Evolutionary conservation across 1,140 invertebrate genomes (phyloP).

Genomic region (Papilio glaucus): DNA sequence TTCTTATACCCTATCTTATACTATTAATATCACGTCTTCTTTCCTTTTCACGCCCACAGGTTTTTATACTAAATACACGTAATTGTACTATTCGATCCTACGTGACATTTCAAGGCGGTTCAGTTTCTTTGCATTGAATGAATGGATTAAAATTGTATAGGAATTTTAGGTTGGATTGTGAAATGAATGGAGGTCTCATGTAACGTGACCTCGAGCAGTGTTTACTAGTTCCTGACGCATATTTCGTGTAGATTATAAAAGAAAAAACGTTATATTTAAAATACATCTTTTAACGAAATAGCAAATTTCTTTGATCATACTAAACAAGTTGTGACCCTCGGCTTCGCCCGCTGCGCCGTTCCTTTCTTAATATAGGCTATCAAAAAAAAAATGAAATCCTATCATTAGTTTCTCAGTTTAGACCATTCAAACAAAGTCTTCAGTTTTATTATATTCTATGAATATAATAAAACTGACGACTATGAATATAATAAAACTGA

Average conservation of each 20-base stretch:
- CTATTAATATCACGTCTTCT: neutral
- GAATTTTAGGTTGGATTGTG: neutral
- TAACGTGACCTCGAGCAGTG: slow-evolving; percentile 15
- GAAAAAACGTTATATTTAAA: too few species aligned
- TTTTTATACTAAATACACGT: neutral
- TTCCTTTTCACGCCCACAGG: neutral
- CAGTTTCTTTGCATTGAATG: slow-evolving; percentile 16
- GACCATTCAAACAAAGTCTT: too few species aligned
- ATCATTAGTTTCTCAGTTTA: too few species aligned
- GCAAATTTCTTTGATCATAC: too few species aligned
- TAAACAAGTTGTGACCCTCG: too few species aligned
- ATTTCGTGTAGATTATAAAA: neutral
- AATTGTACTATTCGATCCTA: slow-evolving; percentile 4
- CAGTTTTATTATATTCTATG: too few species aligned
- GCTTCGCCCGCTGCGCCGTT: too few species aligned
- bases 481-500: too few species aligned
- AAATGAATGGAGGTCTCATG: slow-evolving; percentile 24
- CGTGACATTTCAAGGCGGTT: slow-evolving; percentile 27
- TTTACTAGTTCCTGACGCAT: neutral
- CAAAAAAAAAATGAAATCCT: too few species aligned
- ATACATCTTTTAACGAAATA: too few species aligned
- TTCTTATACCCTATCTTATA: neutral
- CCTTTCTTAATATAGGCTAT: too few species aligned
- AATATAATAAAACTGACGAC: too few species aligned
- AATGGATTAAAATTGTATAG: slow-evolving; percentile 34